A percentile compares a stretch with the other conserved stretches of the same genome.
Evolutionary conservation across 2,797 vertebrate genomes (phyloP).

Genomic region (Lepidocolaptes lacrymiger): DNA sequence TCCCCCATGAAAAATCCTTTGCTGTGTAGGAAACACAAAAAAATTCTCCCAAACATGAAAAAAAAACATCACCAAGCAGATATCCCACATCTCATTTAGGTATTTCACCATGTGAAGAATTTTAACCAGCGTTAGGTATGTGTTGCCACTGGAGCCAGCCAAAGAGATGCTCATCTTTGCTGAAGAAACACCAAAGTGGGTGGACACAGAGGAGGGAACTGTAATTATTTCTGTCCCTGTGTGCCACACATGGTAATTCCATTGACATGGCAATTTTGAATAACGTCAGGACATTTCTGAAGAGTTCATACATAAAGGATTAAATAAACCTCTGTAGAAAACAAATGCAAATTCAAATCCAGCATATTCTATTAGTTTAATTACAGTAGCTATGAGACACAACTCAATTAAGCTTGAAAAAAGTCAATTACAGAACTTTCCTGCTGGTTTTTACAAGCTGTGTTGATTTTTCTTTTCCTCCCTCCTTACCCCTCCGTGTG

Average conservation of each 20-base stretch:
- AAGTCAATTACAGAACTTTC: constrained; percentile 55
- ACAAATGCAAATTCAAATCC: constrained; percentile 40
- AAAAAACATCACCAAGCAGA: neutral
- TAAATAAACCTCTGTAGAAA: constrained; percentile 9
- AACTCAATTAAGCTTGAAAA: constrained; percentile 45
- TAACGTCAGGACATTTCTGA: neutral
- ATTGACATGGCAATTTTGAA: neutral
- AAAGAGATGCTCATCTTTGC: neutral
- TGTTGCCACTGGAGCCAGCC: neutral
- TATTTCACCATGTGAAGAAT: neutral
- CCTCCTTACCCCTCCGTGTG: neutral
- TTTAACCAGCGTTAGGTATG: neutral
- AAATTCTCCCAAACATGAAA: neutral
- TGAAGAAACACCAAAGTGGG: neutral
- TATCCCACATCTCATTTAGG: neutral
- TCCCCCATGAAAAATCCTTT: neutral
- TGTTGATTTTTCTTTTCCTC: constrained; percentile 52
- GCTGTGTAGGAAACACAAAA: neutral
- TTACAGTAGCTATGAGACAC: constrained; percentile 61
- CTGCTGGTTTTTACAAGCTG: constrained; percentile 53
- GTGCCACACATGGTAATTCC: neutral
- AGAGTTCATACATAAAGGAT: neutral
- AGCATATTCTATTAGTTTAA: constrained; percentile 34
- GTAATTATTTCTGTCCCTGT: neutral
- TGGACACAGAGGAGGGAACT: neutral